Conservation (phyloP, 2,888 invertebrate genomes). For the Acrobeloides nanus region DNA sequence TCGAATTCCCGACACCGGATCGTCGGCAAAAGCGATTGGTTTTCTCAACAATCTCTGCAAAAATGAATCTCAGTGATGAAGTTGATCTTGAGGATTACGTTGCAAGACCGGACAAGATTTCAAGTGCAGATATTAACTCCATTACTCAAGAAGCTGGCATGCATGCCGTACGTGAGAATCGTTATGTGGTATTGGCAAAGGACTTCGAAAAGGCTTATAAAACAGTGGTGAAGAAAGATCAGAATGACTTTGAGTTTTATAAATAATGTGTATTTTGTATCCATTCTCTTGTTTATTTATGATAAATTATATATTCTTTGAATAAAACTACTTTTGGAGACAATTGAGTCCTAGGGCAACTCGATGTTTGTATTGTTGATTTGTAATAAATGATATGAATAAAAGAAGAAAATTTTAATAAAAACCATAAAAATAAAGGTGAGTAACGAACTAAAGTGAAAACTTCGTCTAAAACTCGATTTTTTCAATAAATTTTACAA, state of each 20-base stretch:
- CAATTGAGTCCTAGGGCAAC: not conserved
- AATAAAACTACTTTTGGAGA: not conserved
- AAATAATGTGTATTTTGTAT: too few species aligned
- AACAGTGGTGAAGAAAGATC: constrained; percentile 97
- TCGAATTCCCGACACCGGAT: constrained; percentile 95
- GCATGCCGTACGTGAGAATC: constrained; percentile 98
- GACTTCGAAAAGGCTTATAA: constrained; percentile 99
- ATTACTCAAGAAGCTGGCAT: constrained; percentile 99
- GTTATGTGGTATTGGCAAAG: constrained; percentile 94
- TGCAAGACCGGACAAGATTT: constrained; percentile 93
- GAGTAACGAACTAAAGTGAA: not conserved
- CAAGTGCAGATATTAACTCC: constrained; percentile 97
- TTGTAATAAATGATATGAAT: not conserved
- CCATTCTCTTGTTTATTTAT: too few species aligned
- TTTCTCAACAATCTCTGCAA: constrained; percentile 91
- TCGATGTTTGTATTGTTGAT: not conserved
- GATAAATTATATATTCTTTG: not conserved
- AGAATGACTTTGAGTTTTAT: constrained; percentile 98
- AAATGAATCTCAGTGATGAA: constrained; percentile 95
- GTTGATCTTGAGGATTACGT: constrained; percentile 96
- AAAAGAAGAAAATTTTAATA: not conserved
- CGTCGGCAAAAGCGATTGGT: constrained; percentile 81
- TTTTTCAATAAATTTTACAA: too few species aligned
- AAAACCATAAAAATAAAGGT: not conserved
- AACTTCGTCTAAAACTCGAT: too few species aligned